Percentiles rank a stretch among this genome's conserved stretches.
Evolutionary conservation across 1,140 invertebrate species (phyloP).

Genomic region (Psix sp.): DNA sequence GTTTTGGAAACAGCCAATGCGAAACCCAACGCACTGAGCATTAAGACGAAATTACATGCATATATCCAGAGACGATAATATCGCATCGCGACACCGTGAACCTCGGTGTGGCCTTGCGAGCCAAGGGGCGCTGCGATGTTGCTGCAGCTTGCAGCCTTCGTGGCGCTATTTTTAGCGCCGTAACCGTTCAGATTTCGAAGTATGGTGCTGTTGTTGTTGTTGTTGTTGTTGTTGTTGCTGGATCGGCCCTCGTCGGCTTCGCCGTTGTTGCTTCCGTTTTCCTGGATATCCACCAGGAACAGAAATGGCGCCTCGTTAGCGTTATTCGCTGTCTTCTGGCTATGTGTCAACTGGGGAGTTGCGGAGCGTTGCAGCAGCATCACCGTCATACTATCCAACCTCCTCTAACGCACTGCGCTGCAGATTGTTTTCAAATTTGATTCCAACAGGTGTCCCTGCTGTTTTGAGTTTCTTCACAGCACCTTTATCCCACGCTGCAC

Average conservation of each 20-base stretch:
- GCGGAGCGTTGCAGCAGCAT: constrained; percentile 78
- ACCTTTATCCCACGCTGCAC: too few relatives aligned
- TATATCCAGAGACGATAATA: constrained; percentile 96
- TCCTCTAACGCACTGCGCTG: constrained; percentile 61
- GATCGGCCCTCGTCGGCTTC: constrained; percentile 51
- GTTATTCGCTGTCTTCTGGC: constrained; percentile 72
- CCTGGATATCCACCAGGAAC: constrained; percentile 69
- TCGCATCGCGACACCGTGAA: constrained; percentile 76
- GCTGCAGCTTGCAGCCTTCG: constrained; percentile 60
- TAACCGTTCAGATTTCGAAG: constrained; percentile 57
- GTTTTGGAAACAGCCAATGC: constrained; percentile 85
- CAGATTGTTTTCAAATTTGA: constrained; percentile 38
- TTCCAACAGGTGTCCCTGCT: constrained; percentile 32
- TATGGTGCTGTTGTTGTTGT: constrained; percentile 57
- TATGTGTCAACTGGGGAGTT: constrained; percentile 75
- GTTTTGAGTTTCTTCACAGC: constrained; percentile 14
- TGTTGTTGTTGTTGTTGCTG: constrained; percentile 9
- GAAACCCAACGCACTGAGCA: constrained; percentile 88
- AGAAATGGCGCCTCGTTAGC: constrained; percentile 69
- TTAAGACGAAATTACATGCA: constrained; percentile 91
- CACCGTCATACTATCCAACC: constrained; percentile 77
- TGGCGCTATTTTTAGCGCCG: constrained; percentile 61
- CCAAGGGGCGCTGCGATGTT: constrained; percentile 50
- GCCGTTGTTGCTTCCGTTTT: constrained; percentile 62
- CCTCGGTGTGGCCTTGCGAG: constrained; percentile 65